Conservation (phyloP, 2,888 invertebrate species). For the Microctonus hyperodae region DNA sequence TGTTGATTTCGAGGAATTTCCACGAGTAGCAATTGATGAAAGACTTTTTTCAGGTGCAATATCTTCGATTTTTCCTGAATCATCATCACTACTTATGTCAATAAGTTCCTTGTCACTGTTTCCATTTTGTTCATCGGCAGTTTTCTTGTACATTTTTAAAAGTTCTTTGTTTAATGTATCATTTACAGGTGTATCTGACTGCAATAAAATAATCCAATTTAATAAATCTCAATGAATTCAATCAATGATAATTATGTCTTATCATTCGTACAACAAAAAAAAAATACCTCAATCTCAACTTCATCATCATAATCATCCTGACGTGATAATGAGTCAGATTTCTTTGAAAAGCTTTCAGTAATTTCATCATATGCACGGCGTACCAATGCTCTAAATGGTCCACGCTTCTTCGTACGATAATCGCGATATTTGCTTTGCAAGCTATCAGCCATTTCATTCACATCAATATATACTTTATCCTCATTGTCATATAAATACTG, state of each 20-base stretch:
- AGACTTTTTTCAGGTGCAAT: slow-evolving; percentile 31
- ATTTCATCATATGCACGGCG: slow-evolving; percentile 75
- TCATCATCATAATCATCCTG: slow-evolving; percentile 61
- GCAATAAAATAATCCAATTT: neutral
- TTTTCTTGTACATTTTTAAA: slow-evolving; percentile 65
- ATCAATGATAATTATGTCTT: slow-evolving; percentile 31
- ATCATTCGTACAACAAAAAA: slow-evolving; percentile 17
- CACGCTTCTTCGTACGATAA: slow-evolving; percentile 81
- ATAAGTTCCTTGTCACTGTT: slow-evolving; percentile 75
- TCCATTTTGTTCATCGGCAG: slow-evolving; percentile 51
- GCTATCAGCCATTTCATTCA: slow-evolving; percentile 82
- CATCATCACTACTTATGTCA: slow-evolving; percentile 81
- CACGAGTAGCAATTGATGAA: neutral
- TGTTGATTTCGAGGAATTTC: neutral
- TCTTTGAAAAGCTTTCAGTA: slow-evolving; percentile 55
- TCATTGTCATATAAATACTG: slow-evolving; percentile 83
- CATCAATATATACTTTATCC: slow-evolving; percentile 81
- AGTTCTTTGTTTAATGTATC: slow-evolving; percentile 61
- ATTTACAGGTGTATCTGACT: slow-evolving; percentile 35
- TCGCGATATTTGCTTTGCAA: slow-evolving; percentile 79
- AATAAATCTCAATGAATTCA: neutral
- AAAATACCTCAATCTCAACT: slow-evolving; percentile 54
- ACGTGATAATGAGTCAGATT: slow-evolving; percentile 60
- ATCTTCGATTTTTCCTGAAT: slow-evolving; percentile 44
- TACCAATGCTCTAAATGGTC: slow-evolving; percentile 79